Conservation (phyloP, 2,888 invertebrate species). For the Pycnomerus fuliginosus region DNA sequence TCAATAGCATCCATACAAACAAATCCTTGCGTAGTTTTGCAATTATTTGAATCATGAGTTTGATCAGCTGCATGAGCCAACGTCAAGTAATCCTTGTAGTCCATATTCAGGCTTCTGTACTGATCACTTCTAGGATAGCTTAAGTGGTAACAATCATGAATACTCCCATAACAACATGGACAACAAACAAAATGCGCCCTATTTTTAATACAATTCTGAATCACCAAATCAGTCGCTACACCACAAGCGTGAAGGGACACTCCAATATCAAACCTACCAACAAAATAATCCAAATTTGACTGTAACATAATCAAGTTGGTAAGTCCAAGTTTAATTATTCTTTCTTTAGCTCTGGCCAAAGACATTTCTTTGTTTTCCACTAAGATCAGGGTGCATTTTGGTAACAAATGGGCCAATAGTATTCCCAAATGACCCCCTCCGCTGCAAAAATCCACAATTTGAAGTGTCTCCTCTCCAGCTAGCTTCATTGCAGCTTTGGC, state of each 20-base stretch:
- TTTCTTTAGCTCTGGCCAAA: slow-evolving; percentile 68
- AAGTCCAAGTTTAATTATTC: slow-evolving; percentile 67
- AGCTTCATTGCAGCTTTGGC: slow-evolving; percentile 73
- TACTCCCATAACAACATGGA: slow-evolving; percentile 92
- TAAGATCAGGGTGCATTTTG: slow-evolving; percentile 74
- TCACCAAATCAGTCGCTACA: slow-evolving; percentile 88
- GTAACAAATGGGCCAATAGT: slow-evolving; percentile 75
- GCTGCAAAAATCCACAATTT: slow-evolving; percentile 91
- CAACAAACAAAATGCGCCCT: slow-evolving; percentile 84
- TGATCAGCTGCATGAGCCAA: slow-evolving; percentile 92
- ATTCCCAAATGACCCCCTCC: slow-evolving; percentile 94
- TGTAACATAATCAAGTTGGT: slow-evolving; percentile 78
- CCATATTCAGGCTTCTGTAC: slow-evolving; percentile 49
- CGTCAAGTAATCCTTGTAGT: slow-evolving; percentile 65
- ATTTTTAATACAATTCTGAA: slow-evolving; percentile 75
- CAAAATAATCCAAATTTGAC: slow-evolving; percentile 89
- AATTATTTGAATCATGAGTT: slow-evolving; percentile 74
- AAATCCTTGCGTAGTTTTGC: slow-evolving; percentile 73
- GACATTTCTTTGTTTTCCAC: slow-evolving; percentile 93
- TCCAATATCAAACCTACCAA: slow-evolving; percentile 80
- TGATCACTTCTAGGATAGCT: slow-evolving; percentile 78
- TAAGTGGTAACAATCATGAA: slow-evolving; percentile 78
- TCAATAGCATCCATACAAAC: slow-evolving; percentile 88
- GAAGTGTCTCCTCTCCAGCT: slow-evolving; percentile 55
- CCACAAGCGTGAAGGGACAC: slow-evolving; percentile 93